Evolutionary conservation across 2,113 vertebrate species (phyloP).

Genomic region (Gasterosteus nipponicus): DNA sequence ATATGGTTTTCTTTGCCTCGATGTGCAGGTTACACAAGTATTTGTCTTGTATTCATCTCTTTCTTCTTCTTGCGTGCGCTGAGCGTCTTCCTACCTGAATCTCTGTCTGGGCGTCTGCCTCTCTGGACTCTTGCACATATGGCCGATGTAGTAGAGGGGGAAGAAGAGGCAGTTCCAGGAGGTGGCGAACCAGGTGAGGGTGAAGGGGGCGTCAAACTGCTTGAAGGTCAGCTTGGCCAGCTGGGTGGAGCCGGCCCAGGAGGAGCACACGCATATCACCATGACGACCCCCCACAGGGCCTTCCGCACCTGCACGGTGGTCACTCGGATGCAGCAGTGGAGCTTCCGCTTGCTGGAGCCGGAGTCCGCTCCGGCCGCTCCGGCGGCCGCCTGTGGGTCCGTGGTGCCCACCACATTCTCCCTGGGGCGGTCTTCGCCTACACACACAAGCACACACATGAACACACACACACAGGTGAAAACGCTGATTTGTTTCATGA

Average conservation of each 20-base stretch:
- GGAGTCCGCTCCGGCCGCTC: conserved; percentile 78
- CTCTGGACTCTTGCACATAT: conserved; percentile 90
- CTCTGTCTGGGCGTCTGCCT: conserved; percentile 91
- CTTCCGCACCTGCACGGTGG: conserved; percentile 83
- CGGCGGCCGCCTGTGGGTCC: conserved; percentile 81
- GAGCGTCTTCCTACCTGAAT: conserved; percentile 85
- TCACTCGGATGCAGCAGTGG: conserved; percentile 84
- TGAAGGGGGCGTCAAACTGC: conserved; percentile 92
- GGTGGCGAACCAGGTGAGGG: conserved; percentile 96
- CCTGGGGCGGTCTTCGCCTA: conserved; percentile 90
- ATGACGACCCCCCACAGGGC: conserved; percentile 90
- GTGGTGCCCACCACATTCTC: conserved; percentile 85
- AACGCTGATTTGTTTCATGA: neutral
- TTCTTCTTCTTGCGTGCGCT: neutral
- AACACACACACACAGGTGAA: neutral
- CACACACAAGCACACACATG: conserved; percentile 22
- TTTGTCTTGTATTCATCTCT: neutral
- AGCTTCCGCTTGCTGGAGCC: conserved; percentile 71
- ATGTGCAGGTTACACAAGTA: neutral
- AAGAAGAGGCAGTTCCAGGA: conserved; percentile 97
- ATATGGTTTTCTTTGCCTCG: neutral
- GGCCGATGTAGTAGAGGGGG: conserved; percentile 92
- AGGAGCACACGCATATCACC: conserved; percentile 92
- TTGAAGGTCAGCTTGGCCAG: conserved; percentile 93
- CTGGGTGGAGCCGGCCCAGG: conserved; percentile 94